Percentiles rank a stretch among this genome's conserved stretches.
These are phyloP conservation scores for Haliclystus octoradiatus DNA, from an alignment of 30 jellyfish, hydroid and myxozoan genomes.

Conservation along the genomic window DNA sequence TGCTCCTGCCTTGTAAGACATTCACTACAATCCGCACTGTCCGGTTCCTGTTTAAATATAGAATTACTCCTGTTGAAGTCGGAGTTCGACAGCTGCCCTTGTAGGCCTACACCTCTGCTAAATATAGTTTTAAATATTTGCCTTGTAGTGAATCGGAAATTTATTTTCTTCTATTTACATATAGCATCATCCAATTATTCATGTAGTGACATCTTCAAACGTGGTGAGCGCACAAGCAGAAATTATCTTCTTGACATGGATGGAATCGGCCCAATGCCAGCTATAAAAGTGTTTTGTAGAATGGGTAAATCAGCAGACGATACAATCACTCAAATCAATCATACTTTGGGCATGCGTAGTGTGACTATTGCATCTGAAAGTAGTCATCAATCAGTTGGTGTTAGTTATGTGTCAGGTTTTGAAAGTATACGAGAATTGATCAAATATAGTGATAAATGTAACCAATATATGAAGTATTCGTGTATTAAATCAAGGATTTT, in stretches of 20 bases:
- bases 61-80: too few species aligned
- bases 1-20: too few species aligned
- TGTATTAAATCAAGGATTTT: conserved; percentile 74
- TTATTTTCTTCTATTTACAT: too few species aligned
- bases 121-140: too few species aligned
- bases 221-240: conserved; percentile 53
- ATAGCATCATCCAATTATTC: conserved; percentile 93
- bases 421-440: conserved; percentile 73
- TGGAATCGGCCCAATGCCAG: conserved; percentile 88
- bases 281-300: conserved; percentile 77
- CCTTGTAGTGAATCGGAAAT: too few species aligned
- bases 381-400: conserved; percentile 33
- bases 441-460: conserved; percentile 39
- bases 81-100: too few species aligned
- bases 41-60: too few species aligned
- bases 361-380: conserved; percentile 48
- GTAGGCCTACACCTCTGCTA: too few species aligned
- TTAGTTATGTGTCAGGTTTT: conserved; percentile 61
- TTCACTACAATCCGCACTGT: too few species aligned
- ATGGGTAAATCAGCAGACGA: conserved; percentile 73
- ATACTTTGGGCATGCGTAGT: conserved; percentile 30
- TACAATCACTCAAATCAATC: conserved; percentile 75
- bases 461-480: conserved; percentile 61
- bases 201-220: conserved; percentile 66
- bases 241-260: conserved; percentile 87